phyloP scores from a whole-genome alignment of 2,888 invertebrate species.

The Amphimallon solstitiale region DNA sequence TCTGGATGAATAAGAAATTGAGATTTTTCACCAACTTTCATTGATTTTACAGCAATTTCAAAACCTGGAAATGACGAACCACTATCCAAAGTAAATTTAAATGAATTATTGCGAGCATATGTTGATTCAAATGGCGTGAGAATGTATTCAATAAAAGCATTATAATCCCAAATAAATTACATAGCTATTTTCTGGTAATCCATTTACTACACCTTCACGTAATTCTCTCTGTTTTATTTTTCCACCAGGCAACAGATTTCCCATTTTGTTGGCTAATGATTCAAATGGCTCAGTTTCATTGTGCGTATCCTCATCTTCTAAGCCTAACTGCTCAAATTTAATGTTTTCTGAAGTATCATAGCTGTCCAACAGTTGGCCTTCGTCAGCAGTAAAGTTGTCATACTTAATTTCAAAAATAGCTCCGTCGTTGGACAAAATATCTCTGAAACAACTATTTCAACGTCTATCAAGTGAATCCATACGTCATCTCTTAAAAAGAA shows the following conservation, averaged over 20 bases:
- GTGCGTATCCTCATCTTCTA: slow-evolving; percentile 61
- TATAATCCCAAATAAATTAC: slow-evolving; percentile 71
- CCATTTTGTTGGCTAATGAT: slow-evolving; percentile 67
- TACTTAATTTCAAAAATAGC: slow-evolving; percentile 55
- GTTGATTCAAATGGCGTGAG: slow-evolving; percentile 80
- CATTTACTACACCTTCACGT: slow-evolving; percentile 65
- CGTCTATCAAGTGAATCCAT: too few species aligned
- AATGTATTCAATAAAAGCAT: slow-evolving; percentile 76
- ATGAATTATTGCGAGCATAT: slow-evolving; percentile 65
- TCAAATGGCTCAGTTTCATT: slow-evolving; percentile 67
- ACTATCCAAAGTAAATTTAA: slow-evolving; percentile 59
- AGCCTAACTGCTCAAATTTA: slow-evolving; percentile 50
- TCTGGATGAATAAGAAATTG: slow-evolving; percentile 79
- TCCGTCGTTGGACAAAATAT: slow-evolving; percentile 53
- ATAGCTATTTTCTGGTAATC: slow-evolving; percentile 66
- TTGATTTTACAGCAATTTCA: slow-evolving; percentile 76
- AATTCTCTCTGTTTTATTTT: slow-evolving; percentile 70
- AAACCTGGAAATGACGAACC: slow-evolving; percentile 70
- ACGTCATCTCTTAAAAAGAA: background rate
- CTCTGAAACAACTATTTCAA: slow-evolving; percentile 44
- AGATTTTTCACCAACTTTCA: slow-evolving; percentile 83
- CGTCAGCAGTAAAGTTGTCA: slow-evolving; percentile 51
- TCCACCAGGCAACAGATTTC: slow-evolving; percentile 65
- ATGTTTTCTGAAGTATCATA: slow-evolving; percentile 49
- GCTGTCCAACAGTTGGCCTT: slow-evolving; percentile 41